These are phyloP conservation scores for Tribolium castaneum DNA, from an alignment of 1,140 invertebrate species.

Conservation along the genomic window DNA sequence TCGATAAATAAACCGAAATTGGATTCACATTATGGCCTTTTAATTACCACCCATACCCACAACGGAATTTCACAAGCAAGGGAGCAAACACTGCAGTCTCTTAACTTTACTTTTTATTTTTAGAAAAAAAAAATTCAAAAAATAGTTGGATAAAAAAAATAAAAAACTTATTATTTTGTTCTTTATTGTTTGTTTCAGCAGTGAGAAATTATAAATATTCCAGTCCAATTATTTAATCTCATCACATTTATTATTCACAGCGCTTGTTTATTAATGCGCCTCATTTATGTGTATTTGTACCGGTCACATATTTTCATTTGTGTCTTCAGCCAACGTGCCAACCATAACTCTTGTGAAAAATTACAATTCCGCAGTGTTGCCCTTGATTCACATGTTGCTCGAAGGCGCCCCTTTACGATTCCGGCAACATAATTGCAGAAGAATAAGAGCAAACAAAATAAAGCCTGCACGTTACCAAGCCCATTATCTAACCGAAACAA, in stretches of 20 bases:
- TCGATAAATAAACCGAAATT: background rate
- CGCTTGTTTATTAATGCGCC: too few species aligned
- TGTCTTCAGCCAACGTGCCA: background rate
- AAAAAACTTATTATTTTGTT: too few species aligned
- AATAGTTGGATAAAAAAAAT: too few species aligned
- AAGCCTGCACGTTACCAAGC: background rate
- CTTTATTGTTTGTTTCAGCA: too few species aligned
- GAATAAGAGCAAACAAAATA: background rate
- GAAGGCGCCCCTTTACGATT: background rate
- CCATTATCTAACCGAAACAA: conserved; percentile 1
- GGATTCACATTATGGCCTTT: background rate
- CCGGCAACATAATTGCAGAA: background rate
- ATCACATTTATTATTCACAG: too few species aligned
- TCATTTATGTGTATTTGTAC: background rate
- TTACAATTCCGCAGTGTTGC: background rate
- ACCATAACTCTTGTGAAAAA: background rate
- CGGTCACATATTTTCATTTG: background rate
- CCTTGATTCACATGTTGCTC: background rate
- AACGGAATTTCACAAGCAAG: background rate
- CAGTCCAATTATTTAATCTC: too few species aligned
- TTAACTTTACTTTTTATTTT: too few species aligned
- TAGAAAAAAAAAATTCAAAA: too few species aligned
- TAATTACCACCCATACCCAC: background rate
- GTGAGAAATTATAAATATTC: too few species aligned
- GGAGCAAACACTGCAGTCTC: too few species aligned